A percentile compares a stretch with the other conserved stretches of the same genome.
These are phyloP conservation scores for Conus betulinus DNA, from an alignment of 1,140 invertebrate species.

Conservation along the genomic window DNA sequence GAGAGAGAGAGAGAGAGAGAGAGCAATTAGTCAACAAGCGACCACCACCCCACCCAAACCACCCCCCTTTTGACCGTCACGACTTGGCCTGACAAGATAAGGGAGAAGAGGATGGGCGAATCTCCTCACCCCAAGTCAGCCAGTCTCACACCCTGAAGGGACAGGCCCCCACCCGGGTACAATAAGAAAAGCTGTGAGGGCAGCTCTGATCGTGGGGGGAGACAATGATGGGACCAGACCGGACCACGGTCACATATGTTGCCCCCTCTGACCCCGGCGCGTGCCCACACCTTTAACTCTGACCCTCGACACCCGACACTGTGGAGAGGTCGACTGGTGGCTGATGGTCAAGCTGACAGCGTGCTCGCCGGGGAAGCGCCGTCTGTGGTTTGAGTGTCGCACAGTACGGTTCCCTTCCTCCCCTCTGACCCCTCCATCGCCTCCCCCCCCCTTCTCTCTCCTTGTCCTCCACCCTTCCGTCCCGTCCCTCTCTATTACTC, in stretches of 20 bases:
- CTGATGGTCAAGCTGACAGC: too few species aligned
- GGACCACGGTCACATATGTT: constrained; percentile 26
- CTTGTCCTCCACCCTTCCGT: too few species aligned
- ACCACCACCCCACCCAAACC: too few species aligned
- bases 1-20: constrained; percentile 3
- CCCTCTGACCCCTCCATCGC: too few species aligned
- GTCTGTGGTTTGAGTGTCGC: too few species aligned
- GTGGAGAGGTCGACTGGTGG: not conserved
- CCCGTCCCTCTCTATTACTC: too few species aligned
- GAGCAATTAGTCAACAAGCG: not conserved
- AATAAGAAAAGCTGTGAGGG: not conserved
- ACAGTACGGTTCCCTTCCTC: too few species aligned
- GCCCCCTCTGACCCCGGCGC: constrained; percentile 11
- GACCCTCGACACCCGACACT: constrained; percentile 8
- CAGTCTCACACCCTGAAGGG: not conserved
- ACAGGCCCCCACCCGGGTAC: not conserved
- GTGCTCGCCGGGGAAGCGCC: too few species aligned
- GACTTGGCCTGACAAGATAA: not conserved
- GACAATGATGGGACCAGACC: not conserved
- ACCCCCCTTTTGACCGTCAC: too few species aligned
- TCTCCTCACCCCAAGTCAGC: not conserved
- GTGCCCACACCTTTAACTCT: constrained; percentile 9
- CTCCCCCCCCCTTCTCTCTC: too few species aligned
- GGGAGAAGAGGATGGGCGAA: not conserved
- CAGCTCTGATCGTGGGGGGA: not conserved